Evolutionary conservation across 2,113 vertebrate species (phyloP), one percentile per base, ranked within the genome.

Genomic region (Callionymus lyra): DNA sequence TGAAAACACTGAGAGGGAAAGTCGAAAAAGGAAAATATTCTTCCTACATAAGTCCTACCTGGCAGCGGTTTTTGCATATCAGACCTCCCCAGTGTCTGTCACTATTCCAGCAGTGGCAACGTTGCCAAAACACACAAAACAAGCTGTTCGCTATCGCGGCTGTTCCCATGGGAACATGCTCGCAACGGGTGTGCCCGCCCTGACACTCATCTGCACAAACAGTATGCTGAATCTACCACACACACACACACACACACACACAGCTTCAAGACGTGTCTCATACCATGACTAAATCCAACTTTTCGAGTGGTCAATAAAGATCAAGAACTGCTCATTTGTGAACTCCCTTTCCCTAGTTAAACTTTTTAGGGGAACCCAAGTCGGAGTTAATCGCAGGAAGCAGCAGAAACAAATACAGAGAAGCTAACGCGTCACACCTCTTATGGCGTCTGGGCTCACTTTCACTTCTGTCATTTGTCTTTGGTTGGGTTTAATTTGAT

Each of bases 161-260:
- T 2, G 76, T 82, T 79, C 77, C 80, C 77, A 80, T 84, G 79
- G 80, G 75, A 80, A 82, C 75, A 31, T 56, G 45, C 65, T 65
- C 41, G n/a, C 59, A 9, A 65, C 73, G 72, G 76, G 79, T 73
- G 76, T 64, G 74, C 78, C 70, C 37, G 60, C 42, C 38, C 70
- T 35, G 51, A 67, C 61, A 56, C 62, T 82, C 74, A 75, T 81
- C 74, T 76, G 72, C 63, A 74, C 66, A 75, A 70, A 72, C 72
- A 62, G 56, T 18, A 19, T 53, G 52, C 44, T 32, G 41, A 44
- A 35, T 47, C 11, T 38, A 27, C 21, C 21, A 27, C 21, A 27
- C 21, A 27, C 21, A 27, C 21, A 4, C 4, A 27, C 21, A 5
- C 21, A 27, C 21, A 27, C 21, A 27, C n/a, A n/a, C n/a, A 4